A percentile compares a stretch with the other conserved stretches of the same genome.
Conservation (phyloP, 1,140 invertebrate species). For the Drosophila quadrilineata region DNA sequence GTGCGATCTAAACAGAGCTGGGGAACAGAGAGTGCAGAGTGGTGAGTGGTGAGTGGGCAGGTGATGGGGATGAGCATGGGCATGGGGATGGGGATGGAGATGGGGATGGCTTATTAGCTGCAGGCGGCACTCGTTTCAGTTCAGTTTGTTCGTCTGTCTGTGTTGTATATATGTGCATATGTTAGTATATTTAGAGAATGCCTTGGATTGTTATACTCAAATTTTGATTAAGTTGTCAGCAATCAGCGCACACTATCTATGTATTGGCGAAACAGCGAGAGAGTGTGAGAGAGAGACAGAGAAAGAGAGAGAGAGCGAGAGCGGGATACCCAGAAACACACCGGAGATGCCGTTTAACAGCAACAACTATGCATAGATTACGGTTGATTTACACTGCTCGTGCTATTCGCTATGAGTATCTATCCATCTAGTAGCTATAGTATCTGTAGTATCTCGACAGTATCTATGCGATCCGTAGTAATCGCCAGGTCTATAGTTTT, state of each 20-base stretch:
- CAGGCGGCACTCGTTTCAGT: neutral
- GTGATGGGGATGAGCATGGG: too few relatives aligned
- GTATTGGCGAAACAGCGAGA: too few relatives aligned
- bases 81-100: neutral
- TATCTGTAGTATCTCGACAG: too few relatives aligned
- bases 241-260: conserved; percentile 42
- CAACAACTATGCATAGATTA: conserved; percentile 19
- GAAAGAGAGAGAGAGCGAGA: too few relatives aligned
- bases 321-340: conserved; percentile 38
- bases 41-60: too few relatives aligned
- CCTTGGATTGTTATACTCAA: conserved; percentile 46
- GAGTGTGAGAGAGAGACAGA: too few relatives aligned
- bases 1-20: too few relatives aligned
- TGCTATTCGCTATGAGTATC: too few relatives aligned
- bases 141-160: neutral
- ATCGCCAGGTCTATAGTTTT: conserved; percentile 1
- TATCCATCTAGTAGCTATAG: too few relatives aligned
- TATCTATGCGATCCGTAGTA: neutral
- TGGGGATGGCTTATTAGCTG: conserved; percentile 30
- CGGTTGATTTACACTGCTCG: conserved; percentile 29
- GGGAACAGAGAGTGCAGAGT: too few relatives aligned
- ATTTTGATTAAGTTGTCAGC: conserved; percentile 74
- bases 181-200: conserved; percentile 40
- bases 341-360: conserved; percentile 53
- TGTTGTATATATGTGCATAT: conserved; percentile 10